Evolutionary conservation across 2,113 vertebrate genomes (phyloP), one percentile per base, ranked within the genome.

Genomic region (Prunella himalayana): DNA sequence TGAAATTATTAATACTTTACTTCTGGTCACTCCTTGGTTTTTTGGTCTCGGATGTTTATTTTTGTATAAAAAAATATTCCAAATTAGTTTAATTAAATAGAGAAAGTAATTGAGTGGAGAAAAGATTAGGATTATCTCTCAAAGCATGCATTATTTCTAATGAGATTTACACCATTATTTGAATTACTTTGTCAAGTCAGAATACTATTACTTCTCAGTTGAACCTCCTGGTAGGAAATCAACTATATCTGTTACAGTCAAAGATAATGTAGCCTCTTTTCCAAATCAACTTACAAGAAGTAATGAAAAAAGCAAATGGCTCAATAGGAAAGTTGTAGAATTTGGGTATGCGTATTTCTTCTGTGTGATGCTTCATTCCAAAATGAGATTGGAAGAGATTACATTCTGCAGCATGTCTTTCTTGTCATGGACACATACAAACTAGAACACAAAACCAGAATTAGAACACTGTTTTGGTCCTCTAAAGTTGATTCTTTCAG

Each of bases 31-130:
- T 73, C 16, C 5, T 39, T 51, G 7, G 7, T 16, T 44, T n/a
- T 7, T 25, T 30, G 4, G 2, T 10, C 21, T 41, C 2, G 1
- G 4, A 4, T 51, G 11, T 37, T 28, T n/a, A 27, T 22, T 31
- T 27, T 60, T 11, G 1, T 18, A 21, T 44, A 10, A 9, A 59
- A 95, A 68, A 50, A 16, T 22, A 60, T 14, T 69, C 39, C 9
- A 86, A 80, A 92, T 61, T 44, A 92, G 12, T 92, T 96, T 66
- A 96, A 94, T 96, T 96, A 93, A 94, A 75, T 9, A 76, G 33
- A 44, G 24, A 78, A 88, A 77, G 8, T 24, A 33, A 76, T 31
- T 53, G 68, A 79, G 31, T 80, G 15, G 50, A 59, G 94, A 79
- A 97, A 93, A 63, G 3, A 65, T 84, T 39, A 91, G 30, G 75